These are phyloP conservation scores for Corvus cornix DNA, from an alignment of 2,113 vertebrate species.

Conservation along the genomic window DNA sequence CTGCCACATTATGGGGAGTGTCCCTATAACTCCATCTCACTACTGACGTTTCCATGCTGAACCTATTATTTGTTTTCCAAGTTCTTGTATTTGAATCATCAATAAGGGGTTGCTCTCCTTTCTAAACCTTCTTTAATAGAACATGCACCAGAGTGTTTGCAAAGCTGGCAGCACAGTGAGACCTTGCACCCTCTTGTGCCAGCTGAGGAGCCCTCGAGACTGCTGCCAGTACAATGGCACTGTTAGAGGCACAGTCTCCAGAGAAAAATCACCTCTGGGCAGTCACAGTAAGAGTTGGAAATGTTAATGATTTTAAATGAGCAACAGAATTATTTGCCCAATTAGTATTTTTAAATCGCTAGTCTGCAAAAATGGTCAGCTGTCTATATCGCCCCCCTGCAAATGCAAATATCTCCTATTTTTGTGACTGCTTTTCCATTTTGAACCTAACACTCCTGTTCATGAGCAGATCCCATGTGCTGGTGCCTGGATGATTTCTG, in stretches of 20 bases:
- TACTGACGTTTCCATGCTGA: accelerated
- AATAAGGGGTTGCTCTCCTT: neutral
- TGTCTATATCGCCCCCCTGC: accelerated
- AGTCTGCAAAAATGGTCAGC: neutral
- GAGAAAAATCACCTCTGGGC: neutral
- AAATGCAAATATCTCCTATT: neutral
- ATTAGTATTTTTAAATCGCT: neutral
- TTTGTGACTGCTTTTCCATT: neutral
- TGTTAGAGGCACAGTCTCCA: neutral
- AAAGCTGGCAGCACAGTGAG: neutral
- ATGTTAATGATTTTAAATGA: neutral
- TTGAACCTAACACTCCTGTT: neutral
- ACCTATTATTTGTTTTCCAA: neutral
- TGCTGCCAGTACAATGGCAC: neutral
- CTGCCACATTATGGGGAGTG: neutral
- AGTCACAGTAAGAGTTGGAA: neutral
- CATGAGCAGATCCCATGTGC: neutral
- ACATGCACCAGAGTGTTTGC: neutral
- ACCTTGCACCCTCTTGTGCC: neutral
- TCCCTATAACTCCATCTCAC: neutral
- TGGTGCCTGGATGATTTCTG: neutral
- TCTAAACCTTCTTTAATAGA: neutral
- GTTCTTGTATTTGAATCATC: neutral
- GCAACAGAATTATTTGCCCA: neutral
- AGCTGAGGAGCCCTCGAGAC: neutral